Evolutionary conservation across 2,113 vertebrate species (phyloP).

Genomic region (Okapia johnstoni): DNA sequence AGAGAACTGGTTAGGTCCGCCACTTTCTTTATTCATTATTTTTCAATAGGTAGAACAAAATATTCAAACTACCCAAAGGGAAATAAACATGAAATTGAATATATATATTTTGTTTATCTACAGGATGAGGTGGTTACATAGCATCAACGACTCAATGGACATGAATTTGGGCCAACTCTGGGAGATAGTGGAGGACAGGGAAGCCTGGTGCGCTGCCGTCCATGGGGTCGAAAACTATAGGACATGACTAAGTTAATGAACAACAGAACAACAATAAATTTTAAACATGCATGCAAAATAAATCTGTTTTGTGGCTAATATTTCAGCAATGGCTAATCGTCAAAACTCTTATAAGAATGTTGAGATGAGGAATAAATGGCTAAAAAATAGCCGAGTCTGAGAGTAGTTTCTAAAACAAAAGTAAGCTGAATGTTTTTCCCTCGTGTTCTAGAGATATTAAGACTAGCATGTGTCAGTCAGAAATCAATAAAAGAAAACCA

Average conservation of each 20-base stretch:
- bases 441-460: background rate
- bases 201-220: background rate
- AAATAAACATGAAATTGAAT: constrained; percentile 3
- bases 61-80: background rate
- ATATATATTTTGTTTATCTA: background rate
- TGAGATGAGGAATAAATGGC: background rate
- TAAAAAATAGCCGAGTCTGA: background rate
- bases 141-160: background rate
- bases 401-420: background rate
- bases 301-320: background rate
- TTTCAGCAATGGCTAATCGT: background rate
- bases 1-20: background rate
- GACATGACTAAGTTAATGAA: background rate
- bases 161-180: background rate
- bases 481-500: background rate
- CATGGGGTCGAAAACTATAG: background rate
- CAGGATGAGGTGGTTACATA: background rate
- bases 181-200: background rate
- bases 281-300: background rate
- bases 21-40: background rate
- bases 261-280: background rate
- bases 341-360: background rate
- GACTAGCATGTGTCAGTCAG: background rate
- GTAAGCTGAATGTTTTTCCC: background rate
- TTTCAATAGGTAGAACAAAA: background rate